Conservation (phyloP, 2,888 invertebrate genomes). For the Cabera pusaria region DNA sequence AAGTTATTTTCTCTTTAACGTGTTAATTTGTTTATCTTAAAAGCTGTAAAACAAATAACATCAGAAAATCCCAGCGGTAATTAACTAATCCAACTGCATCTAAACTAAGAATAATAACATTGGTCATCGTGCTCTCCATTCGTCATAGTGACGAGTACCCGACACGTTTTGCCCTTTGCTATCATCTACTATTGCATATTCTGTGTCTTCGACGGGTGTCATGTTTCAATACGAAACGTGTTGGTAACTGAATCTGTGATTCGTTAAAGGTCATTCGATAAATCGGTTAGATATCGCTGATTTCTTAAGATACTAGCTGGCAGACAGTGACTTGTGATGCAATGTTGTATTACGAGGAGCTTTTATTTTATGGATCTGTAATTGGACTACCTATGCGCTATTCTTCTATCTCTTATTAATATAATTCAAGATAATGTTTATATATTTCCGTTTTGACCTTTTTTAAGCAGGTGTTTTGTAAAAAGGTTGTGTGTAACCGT, state of each 20-base stretch:
- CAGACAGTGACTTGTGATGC: not conserved
- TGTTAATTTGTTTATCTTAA: too few relatives aligned
- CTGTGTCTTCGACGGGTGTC: constrained; percentile 14
- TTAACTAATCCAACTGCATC: not conserved
- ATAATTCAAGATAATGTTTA: too few relatives aligned
- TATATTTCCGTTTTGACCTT: too few relatives aligned
- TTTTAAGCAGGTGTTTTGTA: too few relatives aligned
- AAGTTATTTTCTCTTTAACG: too few relatives aligned
- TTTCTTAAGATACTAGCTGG: not conserved
- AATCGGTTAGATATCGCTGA: constrained; percentile 3
- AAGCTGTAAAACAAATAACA: too few relatives aligned
- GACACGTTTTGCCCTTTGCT: constrained; percentile 22
- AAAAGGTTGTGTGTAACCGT: too few relatives aligned
- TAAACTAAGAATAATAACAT: constrained; percentile 10
- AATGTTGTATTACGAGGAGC: too few relatives aligned
- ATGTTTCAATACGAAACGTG: constrained; percentile 35
- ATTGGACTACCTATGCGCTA: too few relatives aligned
- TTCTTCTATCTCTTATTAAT: too few relatives aligned
- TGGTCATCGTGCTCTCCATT: constrained; percentile 27
- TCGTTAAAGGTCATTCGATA: constrained; percentile 2
- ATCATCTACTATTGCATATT: too few relatives aligned
- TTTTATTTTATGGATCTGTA: too few relatives aligned
- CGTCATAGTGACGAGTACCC: constrained; percentile 18
- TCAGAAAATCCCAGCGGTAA: constrained; percentile 1
- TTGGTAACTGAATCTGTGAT: constrained; percentile 15